Base-by-base conservation (phyloP, 2,113 vertebrate species). In the Athene cunicularia region DNA sequence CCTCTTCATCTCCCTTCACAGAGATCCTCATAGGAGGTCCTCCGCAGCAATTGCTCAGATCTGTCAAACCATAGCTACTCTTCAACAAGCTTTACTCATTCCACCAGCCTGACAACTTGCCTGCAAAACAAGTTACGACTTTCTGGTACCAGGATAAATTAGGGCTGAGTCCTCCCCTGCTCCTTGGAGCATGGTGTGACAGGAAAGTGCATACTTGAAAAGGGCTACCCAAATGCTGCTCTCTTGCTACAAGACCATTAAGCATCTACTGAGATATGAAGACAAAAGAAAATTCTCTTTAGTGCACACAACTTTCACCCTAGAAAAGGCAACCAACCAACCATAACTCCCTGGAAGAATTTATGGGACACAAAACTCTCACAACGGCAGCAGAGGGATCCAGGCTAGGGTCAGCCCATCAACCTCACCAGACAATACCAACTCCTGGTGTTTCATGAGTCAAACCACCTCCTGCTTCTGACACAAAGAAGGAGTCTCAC, bases 61-160 rank as follows among this genome's bases (percentile, higher is more conserved):
- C 66, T 83, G 80, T 50, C 70, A 91, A 49, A 91, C 58, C n/a
- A 82, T 39, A 93, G 74, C 41, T 80, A 76, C 66, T 88, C 74
- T 76, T 76, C 47, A 80, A 60, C 39, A 77, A 76, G 50, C 79
- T 90, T 89, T 80, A 83, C 85, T 85, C 90, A 85, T 89, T 64
- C 90, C 92, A 91, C 85, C 89, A 86, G 85, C 58, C 73, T 85
- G 93, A 72, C 62, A 64, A 92, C 58, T 41, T 76, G 64, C n/a
- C 87, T 67, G 58, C 66, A 87, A 87, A 91, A 70, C 77, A 85
- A 91, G 71, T 76, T 77, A 72, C 77, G 91, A 62, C 73, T 85
- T 95, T 94, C 72, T 62, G 64, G 37, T 75, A 81, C 39, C 35
- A 49, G 66, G 66, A 37, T 8, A 94, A 95, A 71, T 60, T 60